Base-by-base conservation (phyloP, 2,888 invertebrate species). In the Agriopis marginaria region DNA sequence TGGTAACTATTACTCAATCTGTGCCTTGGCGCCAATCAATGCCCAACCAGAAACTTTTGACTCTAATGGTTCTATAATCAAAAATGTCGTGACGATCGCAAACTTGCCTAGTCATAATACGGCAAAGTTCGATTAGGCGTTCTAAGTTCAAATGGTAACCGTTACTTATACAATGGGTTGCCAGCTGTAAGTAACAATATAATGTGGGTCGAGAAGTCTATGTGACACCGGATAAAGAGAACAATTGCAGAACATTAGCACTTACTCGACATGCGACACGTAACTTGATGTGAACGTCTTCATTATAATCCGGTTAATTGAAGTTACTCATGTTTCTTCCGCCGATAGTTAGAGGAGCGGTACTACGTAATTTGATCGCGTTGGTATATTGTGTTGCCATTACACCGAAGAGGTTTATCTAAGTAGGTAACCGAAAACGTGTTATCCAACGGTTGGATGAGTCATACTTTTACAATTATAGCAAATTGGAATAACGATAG, bases 131-230 rank as follows among this genome's bases (percentile, higher is more conserved):
- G 83, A 86, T 82, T 82, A 73, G 75, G 79, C 80, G 80, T 84
- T 71, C 82, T 72, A 82, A 85, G 83, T 82, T 79, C 80, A 81
- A 87, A 85, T 84, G 83, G 78, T 86, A 83, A 88, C 91, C 92
- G 92, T 92, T 93, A 92, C 77, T 82, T 83, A 82, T 79, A 92
- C 91, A 91, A 92, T 91, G 86, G 86, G 82, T 84, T 83, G 83
- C 84, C 80, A 84, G 83, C 77, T 79, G 85, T 86, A 87, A 89
- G 86, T 85, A 88, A 88, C 87, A 86, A 87, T 85, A 87, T 85
- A 86, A 92, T 90, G 91, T 92, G 85, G 92, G 92, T 89, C 91
- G 90, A 81, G 83, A 81, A 82, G 81, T 86, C 79, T 84, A 88
- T 84, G 84, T 83, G 86, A 88, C 89, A 88, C 87, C 88, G 86